Evolutionary conservation across 2,113 vertebrate genomes (phyloP).

Genomic region (Ctenodactylus gundi): DNA sequence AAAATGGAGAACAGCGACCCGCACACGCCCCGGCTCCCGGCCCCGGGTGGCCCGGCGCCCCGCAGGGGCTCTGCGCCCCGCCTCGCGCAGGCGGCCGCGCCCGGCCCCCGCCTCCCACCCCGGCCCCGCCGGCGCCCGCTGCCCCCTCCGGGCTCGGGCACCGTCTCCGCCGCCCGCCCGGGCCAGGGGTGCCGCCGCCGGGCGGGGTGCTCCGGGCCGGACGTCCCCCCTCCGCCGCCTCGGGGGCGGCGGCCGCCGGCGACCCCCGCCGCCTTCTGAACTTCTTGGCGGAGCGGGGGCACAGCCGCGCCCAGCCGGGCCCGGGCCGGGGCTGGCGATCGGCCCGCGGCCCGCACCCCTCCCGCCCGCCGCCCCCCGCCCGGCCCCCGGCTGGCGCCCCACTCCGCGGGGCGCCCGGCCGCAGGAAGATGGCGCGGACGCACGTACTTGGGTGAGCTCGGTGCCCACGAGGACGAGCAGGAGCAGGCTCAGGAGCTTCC

Average conservation of each 20-base stretch:
- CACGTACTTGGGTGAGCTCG: conserved; percentile 98
- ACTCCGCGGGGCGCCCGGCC: conserved; percentile 26
- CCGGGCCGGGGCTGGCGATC: background rate
- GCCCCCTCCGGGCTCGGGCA: background rate
- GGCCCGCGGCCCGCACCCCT: background rate
- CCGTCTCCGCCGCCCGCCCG: background rate
- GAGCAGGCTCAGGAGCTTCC: conserved; percentile 94
- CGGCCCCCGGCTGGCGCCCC: background rate
- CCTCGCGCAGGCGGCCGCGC: too few species aligned
- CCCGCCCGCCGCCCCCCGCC: background rate
- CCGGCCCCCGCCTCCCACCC: too few species aligned
- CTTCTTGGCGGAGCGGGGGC: conserved; percentile 50
- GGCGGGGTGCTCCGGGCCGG: background rate
- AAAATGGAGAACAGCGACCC: conserved; percentile 60
- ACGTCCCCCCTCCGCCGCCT: background rate
- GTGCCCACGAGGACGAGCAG: conserved; percentile 96
- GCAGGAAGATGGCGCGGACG: conserved; percentile 85
- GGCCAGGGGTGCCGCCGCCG: too few species aligned
- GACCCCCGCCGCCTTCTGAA: conserved; percentile 44
- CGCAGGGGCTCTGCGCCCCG: too few species aligned
- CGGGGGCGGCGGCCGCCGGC: background rate
- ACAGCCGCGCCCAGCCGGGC: background rate
- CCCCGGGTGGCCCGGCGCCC: too few species aligned
- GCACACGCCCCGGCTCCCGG: background rate
- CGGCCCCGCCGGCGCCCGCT: too few species aligned